Conservation (phyloP, 2,113 vertebrate species). For the Peucedramus taeniatus region DNA sequence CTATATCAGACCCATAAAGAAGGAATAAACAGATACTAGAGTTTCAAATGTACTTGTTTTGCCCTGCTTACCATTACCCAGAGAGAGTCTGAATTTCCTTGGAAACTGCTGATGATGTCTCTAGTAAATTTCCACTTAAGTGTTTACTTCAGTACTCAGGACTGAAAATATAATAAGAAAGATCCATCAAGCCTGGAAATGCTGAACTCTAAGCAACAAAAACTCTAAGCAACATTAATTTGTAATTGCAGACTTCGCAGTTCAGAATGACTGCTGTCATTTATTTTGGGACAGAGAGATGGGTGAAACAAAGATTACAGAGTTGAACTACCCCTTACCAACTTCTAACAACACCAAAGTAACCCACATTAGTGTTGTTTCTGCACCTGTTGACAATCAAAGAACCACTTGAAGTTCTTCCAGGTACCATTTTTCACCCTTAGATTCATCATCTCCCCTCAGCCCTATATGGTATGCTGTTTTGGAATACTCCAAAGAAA, state of each 20-base stretch:
- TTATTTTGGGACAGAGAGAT: neutral
- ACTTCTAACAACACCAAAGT: neutral
- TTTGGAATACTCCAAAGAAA: neutral
- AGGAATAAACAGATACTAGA: neutral
- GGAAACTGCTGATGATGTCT: neutral
- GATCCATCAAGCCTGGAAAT: neutral
- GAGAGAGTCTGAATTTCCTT: neutral
- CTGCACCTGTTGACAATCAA: neutral
- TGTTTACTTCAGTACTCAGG: neutral
- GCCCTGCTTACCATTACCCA: neutral
- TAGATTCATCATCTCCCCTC: neutral
- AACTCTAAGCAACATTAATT: neutral
- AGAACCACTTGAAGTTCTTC: neutral
- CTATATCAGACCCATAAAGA: neutral
- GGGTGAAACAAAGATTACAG: neutral
- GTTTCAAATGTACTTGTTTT: neutral
- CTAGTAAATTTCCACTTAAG: neutral
- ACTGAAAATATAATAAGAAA: neutral
- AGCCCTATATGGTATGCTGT: no score
- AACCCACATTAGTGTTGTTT: neutral
- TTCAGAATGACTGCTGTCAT: neutral
- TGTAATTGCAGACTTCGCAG: neutral
- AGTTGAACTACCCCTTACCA: neutral
- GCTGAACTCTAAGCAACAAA: neutral
- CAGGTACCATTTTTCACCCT: accelerated